Percentiles rank a stretch among this genome's conserved stretches.
These are phyloP conservation scores for Peromyscus nudipes DNA, from an alignment of 2,797 vertebrate species.

Conservation along the genomic window DNA sequence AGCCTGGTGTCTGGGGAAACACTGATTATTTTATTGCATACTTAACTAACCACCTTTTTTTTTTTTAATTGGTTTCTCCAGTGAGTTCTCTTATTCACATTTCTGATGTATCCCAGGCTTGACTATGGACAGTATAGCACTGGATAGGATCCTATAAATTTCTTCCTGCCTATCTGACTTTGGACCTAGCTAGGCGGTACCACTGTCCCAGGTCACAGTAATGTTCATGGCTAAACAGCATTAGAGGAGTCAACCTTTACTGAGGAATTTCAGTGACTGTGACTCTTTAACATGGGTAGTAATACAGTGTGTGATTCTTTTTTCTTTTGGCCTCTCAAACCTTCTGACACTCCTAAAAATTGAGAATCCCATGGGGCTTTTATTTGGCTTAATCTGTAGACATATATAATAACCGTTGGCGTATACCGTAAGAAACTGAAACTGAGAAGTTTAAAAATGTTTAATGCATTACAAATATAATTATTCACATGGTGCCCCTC, in stretches of 20 bases:
- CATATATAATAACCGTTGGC: not conserved
- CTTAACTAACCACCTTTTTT: not conserved
- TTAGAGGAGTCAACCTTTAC: not conserved
- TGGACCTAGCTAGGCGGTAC: too few relatives aligned
- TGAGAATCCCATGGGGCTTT: not conserved
- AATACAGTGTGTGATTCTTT: not conserved
- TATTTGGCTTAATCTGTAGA: not conserved
- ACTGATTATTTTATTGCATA: constrained; percentile 7
- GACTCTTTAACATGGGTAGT: not conserved
- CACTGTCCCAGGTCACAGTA: not conserved
- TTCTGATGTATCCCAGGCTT: not conserved
- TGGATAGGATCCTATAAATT: not conserved
- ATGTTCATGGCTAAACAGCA: not conserved
- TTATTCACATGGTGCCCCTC: not conserved
- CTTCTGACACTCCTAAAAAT: not conserved
- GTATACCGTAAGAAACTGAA: not conserved
- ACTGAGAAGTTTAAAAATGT: not conserved
- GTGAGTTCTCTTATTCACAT: not conserved
- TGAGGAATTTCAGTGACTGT: not conserved
- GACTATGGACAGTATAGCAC: not conserved
- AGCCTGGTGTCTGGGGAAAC: not conserved
- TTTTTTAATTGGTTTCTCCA: not conserved
- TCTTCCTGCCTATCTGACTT: not conserved
- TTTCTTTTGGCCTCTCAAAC: not conserved
- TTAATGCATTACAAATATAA: not conserved